A percentile compares a stretch with the other conserved stretches of the same genome.
Conservation (phyloP, 2,888 invertebrate species). For the Pterobdella sp. region DNA sequence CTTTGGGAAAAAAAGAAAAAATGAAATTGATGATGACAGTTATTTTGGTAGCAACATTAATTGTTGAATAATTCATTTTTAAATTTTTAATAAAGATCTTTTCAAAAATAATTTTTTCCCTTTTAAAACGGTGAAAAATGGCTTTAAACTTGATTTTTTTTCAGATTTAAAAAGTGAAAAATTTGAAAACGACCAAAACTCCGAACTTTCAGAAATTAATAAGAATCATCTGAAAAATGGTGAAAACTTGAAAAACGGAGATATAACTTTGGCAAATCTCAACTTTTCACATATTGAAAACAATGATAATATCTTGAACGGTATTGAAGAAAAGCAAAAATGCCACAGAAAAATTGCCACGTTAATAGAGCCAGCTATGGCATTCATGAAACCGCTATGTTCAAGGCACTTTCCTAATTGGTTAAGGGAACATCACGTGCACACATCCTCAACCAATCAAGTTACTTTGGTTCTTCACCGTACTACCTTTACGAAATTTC, state of each 20-base stretch:
- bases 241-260: too few relatives aligned
- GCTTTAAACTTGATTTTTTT: too few relatives aligned
- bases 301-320: not conserved
- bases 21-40: not conserved
- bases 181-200: too few relatives aligned
- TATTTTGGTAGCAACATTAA: not conserved
- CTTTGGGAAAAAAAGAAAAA: conserved; percentile 4
- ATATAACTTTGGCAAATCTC: too few relatives aligned
- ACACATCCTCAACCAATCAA: conserved; percentile 23
- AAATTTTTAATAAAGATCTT: too few relatives aligned
- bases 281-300: not conserved
- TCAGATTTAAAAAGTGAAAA: too few relatives aligned
- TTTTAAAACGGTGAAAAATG: too few relatives aligned
- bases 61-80: too few relatives aligned
- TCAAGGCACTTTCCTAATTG: conserved; percentile 1
- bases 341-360: conserved; percentile 16
- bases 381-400: conserved; percentile 15
- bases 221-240: too few relatives aligned
- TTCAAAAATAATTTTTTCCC: too few relatives aligned
- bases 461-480: not conserved
- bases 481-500: not conserved
- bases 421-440: conserved; percentile 25
- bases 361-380: conserved; percentile 5
- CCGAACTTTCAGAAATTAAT: too few relatives aligned
- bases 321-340: not conserved